phyloP scores from a whole-genome alignment of 2,888 invertebrate genomes.

The Seira sanloemensis region DNA sequence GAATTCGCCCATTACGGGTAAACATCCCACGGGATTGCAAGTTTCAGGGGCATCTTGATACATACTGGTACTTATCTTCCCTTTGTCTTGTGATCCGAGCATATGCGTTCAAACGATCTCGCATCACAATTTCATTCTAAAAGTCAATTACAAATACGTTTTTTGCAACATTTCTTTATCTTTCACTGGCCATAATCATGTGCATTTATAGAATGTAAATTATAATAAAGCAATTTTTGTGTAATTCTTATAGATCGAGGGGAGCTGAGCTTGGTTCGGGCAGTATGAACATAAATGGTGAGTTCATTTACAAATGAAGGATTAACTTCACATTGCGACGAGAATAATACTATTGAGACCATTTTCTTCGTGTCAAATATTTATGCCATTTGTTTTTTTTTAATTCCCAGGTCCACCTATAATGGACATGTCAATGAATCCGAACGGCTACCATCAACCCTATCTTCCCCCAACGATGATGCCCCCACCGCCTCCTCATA shows the following conservation, averaged over 20 bases:
- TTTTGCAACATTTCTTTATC: background rate
- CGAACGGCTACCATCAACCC: constrained; percentile 74
- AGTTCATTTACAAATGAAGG: background rate
- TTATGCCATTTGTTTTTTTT: constrained; percentile 19
- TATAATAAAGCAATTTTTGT: background rate
- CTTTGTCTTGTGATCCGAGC: no score
- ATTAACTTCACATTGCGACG: background rate
- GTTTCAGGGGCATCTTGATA: no score
- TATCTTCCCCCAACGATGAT: constrained; percentile 73
- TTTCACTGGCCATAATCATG: background rate
- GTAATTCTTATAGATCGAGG: constrained; percentile 64
- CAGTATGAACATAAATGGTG: constrained; percentile 73
- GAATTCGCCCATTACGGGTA: no score
- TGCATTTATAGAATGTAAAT: background rate
- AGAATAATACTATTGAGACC: no score
- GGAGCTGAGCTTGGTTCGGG: constrained; percentile 69
- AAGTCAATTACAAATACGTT: background rate
- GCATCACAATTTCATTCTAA: background rate
- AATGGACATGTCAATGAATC: constrained; percentile 74
- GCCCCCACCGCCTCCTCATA: constrained; percentile 73
- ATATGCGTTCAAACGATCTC: background rate
- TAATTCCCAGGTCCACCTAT: constrained; percentile 71
- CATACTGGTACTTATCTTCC: no score
- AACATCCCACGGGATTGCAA: no score
- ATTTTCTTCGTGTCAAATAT: no score